Percentiles rank a stretch among this genome's conserved stretches.
These are phyloP conservation scores for Chaenogobius annularis DNA, from an alignment of 2,113 vertebrate genomes.

Conservation along the genomic window DNA sequence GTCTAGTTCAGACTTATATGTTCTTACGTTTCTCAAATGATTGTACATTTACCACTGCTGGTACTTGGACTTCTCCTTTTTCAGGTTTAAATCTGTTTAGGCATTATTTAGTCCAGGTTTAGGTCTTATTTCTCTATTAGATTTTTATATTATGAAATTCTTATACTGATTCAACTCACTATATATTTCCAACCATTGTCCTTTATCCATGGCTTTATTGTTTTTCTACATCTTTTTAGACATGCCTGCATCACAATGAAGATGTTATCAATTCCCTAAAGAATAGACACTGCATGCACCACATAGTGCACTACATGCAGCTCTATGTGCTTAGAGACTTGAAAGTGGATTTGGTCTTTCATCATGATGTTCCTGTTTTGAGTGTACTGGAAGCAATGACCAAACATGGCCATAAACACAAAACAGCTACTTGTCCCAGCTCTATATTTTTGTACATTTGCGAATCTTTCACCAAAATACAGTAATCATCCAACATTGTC, in stretches of 20 bases:
- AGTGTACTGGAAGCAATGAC: not conserved
- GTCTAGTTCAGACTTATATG: not conserved
- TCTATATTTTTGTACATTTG: not conserved
- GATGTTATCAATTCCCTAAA: not conserved
- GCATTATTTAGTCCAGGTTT: too few species aligned
- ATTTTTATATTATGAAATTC: too few species aligned
- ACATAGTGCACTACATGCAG: not conserved
- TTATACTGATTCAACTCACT: too few species aligned
- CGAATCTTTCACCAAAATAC: not conserved
- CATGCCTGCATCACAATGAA: not conserved
- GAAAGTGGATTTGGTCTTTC: not conserved
- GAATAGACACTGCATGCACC: not conserved
- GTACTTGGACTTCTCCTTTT: not conserved
- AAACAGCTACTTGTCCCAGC: not conserved
- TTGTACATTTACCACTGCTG: not conserved
- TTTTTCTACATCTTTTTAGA: not conserved
- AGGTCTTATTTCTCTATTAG: too few species aligned
- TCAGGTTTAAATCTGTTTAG: not conserved
- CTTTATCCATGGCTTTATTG: not conserved
- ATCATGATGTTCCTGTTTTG: not conserved
- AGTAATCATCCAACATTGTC: not conserved
- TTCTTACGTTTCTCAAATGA: not conserved
- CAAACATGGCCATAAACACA: not conserved
- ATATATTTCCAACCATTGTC: not conserved
- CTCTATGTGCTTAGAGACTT: not conserved